Conservation (phyloP, 2,888 invertebrate genomes). For the Agriopis marginaria region DNA sequence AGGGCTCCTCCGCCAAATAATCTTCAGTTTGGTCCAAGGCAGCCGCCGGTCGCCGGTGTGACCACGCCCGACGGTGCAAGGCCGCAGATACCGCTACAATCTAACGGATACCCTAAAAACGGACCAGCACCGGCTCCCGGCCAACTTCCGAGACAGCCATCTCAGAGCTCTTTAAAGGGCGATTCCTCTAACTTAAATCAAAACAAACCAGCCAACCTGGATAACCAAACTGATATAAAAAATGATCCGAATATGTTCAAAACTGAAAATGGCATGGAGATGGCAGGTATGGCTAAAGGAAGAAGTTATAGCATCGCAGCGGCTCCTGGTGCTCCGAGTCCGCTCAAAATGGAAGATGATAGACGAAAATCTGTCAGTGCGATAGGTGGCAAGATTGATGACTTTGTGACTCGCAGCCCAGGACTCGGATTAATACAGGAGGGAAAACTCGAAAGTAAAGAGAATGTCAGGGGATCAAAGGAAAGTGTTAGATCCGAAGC, state of each 20-base stretch:
- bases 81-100: constrained; percentile 59
- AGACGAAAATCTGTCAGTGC: constrained; percentile 82
- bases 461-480: constrained; percentile 75
- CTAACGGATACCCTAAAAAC: constrained; percentile 68
- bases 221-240: constrained; percentile 67
- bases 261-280: constrained; percentile 72
- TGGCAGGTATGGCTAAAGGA: constrained; percentile 78
- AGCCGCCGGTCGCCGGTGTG: constrained; percentile 65
- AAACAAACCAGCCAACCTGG: constrained; percentile 81
- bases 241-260: constrained; percentile 69
- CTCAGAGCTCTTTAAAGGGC: constrained; percentile 74
- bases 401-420: constrained; percentile 70
- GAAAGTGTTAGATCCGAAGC: constrained; percentile 76
- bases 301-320: constrained; percentile 85
- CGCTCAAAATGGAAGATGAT: constrained; percentile 80
- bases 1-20: constrained; percentile 81
- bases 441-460: constrained; percentile 75
- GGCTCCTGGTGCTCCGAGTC: constrained; percentile 79
- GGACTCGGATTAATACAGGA: constrained; percentile 82
- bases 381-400: constrained; percentile 76
- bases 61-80: constrained; percentile 73
- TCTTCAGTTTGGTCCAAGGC: constrained; percentile 82
- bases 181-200: constrained; percentile 67
- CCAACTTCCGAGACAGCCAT: constrained; percentile 75
- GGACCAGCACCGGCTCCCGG: constrained; percentile 54